Base-by-base conservation (phyloP, 2,888 invertebrate species). In the Philopedon plagiatum region DNA sequence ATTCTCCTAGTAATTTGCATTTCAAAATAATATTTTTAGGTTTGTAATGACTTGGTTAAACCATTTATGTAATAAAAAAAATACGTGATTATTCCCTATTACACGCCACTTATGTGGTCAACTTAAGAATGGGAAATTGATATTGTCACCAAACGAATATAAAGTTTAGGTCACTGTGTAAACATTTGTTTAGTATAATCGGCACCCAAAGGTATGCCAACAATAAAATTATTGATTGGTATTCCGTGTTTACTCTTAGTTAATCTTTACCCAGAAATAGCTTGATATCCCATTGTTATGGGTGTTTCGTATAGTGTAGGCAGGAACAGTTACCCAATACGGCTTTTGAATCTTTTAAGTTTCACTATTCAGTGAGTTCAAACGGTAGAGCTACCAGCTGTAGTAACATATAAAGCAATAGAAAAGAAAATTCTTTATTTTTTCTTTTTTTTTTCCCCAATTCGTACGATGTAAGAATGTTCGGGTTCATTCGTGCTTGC, bases 221-320 rank as follows among this genome's bases (percentile, higher is more conserved):
- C 46, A 61, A 70, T 70, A 60, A 51, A 51, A 57, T 57, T 64
- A 66, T 66, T 66, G 65, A 71, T 71, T 71, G 65, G 71, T 66
- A 71, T 71, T 60, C 71, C 61, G 66, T 61, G 71, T 71, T 71
- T 65, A 71, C 34, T 71, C 71, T 71, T 71, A 71, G 65, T 71
- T 66, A 71, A 71, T 71, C 71, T 66, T 71, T 71, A 71, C 71
- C 37, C 60, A 65, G 71, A 71, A 71, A 66, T 41, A 71, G 60
- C 64, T 49, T 66, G 54, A 61, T 46, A 65, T 61, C 64, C 57
- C 26, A 72, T 72, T 72, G 72, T 72, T 72, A 72, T 72, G 72
- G 67, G 72, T 72, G 67, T 67, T 72, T 67, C 72, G 67, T 72
- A 46, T 62, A 37, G 67, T 63, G 72, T 72, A 61, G 72, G 67